Evolutionary conservation across 1,140 invertebrate genomes (phyloP).

Genomic region (Brachionus paranguensis): DNA sequence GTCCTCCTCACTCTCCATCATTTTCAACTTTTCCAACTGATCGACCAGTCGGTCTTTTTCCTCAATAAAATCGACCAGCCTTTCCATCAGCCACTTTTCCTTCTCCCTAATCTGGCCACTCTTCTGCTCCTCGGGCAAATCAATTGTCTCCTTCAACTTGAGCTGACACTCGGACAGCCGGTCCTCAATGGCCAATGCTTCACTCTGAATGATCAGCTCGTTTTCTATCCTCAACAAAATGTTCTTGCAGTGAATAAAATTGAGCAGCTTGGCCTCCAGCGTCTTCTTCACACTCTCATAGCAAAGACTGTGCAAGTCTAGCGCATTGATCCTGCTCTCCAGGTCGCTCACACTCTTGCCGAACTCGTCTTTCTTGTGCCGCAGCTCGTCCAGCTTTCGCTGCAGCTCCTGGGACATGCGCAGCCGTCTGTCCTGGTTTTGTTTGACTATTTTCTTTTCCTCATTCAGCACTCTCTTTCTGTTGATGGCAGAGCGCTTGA

Average conservation of each 20-base stretch:
- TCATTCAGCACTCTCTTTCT: background rate
- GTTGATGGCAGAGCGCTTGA: background rate
- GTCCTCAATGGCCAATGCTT: background rate
- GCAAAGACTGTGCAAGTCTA: background rate
- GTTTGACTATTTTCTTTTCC: background rate
- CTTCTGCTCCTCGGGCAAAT: background rate
- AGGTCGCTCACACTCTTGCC: background rate
- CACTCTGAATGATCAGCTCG: constrained; percentile 5
- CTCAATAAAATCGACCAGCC: background rate
- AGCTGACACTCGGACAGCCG: background rate
- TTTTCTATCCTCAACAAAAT: background rate
- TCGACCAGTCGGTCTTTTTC: background rate
- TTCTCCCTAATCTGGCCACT: background rate
- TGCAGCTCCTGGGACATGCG: background rate
- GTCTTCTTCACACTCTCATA: background rate
- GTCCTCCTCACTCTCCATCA: background rate
- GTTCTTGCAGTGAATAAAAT: constrained; percentile 13
- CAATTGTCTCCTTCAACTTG: background rate
- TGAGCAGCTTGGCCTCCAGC: background rate
- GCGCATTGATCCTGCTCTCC: background rate
- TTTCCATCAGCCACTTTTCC: constrained; percentile 2
- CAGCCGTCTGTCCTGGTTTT: background rate
- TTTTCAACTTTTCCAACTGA: background rate
- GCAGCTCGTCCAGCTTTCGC: background rate
- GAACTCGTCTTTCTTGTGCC: background rate